Percentiles rank a stretch among this genome's conserved stretches.
These are phyloP conservation scores for Ficedula albicollis DNA, from an alignment of 2,797 vertebrate genomes.

Conservation along the genomic window DNA sequence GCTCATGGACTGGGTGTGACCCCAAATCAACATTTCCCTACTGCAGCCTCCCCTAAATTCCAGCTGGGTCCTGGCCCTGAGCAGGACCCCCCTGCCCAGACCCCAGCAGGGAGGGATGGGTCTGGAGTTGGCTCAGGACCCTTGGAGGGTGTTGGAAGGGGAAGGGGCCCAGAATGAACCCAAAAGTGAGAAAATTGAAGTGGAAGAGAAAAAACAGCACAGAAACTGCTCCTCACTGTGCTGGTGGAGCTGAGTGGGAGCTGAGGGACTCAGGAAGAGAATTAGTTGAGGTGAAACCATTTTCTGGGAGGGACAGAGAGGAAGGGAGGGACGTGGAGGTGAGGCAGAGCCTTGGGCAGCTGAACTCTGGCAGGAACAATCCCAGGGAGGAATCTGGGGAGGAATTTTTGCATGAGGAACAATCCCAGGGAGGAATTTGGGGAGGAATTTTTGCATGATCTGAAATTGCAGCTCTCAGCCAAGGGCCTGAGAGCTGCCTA, in stretches of 20 bases:
- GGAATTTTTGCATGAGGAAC: too few species aligned
- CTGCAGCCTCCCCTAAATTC: not conserved
- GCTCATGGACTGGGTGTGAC: accelerated
- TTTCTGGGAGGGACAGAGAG: not conserved
- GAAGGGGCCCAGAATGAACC: not conserved
- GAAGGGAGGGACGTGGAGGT: not conserved
- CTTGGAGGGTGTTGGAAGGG: not conserved
- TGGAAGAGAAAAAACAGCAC: not conserved
- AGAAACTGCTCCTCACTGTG: not conserved
- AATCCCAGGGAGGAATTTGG: not conserved
- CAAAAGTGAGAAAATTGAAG: not conserved
- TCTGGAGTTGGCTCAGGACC: not conserved
- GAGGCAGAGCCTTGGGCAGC: constrained; percentile 1
- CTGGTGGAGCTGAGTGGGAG: not conserved
- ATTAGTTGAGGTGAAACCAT: not conserved
- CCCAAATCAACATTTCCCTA: not conserved
- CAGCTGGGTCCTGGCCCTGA: not conserved
- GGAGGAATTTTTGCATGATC: not conserved
- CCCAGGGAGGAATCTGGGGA: not conserved
- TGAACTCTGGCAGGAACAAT: not conserved
- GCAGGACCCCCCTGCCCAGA: not conserved
- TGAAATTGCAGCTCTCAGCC: not conserved
- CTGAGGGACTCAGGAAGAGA: not conserved
- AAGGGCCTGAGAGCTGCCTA: not conserved
- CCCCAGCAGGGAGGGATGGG: not conserved